These are phyloP conservation scores for Gryllus bimaculatus DNA, from an alignment of 1,140 invertebrate species.

Conservation along the genomic window DNA sequence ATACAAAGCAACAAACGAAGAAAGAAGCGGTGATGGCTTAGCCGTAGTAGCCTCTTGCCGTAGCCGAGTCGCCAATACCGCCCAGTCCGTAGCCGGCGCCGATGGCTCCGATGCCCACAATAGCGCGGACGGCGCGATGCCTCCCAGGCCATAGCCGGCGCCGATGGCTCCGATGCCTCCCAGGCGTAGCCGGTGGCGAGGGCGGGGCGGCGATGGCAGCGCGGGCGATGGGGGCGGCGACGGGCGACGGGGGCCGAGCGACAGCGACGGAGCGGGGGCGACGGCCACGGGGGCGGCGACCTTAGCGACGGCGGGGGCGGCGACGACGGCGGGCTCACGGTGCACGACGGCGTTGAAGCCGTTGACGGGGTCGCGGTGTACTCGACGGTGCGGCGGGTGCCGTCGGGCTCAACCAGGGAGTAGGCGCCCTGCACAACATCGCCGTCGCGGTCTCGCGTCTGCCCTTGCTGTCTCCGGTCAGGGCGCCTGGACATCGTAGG, in stretches of 20 bases:
- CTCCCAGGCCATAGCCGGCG: no score
- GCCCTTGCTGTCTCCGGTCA: constrained; percentile 12
- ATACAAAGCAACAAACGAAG: no score
- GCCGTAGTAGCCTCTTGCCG: neutral
- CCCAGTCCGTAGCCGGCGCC: no score
- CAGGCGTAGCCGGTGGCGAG: no score
- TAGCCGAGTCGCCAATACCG: constrained; percentile 24
- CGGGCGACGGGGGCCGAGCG: no score
- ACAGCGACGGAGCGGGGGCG: constrained; percentile 23
- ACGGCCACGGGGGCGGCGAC: constrained; percentile 26
- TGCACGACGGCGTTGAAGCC: constrained; percentile 26
- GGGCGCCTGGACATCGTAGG: no score
- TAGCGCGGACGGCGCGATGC: no score
- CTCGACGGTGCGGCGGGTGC: constrained; percentile 27
- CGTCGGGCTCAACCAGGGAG: constrained; percentile 27
- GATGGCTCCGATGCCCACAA: constrained; percentile 17
- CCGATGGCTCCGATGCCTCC: no score
- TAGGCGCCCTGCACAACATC: constrained; percentile 27
- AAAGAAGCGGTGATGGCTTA: no score
- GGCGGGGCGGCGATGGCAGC: no score
- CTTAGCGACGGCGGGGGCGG: constrained; percentile 23
- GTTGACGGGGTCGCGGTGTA: constrained; percentile 25
- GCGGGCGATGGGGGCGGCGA: no score
- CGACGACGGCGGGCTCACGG: constrained; percentile 13
- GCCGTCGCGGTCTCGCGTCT: neutral